A percentile compares a stretch with the other conserved stretches of the same genome.
These are phyloP conservation scores for Phrynocephalus guinanensis DNA, from an alignment of 2,797 vertebrate species.

Conservation along the genomic window DNA sequence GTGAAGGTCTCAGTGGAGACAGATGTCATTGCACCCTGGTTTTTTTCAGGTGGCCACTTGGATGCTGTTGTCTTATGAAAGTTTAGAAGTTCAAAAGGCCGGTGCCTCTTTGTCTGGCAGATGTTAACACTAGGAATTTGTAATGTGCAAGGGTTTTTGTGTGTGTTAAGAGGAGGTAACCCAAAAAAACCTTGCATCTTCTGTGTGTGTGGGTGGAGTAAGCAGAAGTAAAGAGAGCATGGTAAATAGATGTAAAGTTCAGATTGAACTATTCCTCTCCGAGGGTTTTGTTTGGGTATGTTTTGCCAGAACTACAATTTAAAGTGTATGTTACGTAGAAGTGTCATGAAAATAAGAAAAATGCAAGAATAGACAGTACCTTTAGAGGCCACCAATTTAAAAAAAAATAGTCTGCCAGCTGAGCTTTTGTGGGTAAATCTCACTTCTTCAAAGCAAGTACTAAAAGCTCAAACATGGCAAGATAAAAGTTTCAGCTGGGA, in stretches of 20 bases:
- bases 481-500: too few relatives aligned
- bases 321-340: constrained; percentile 1
- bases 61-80: background rate
- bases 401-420: too few relatives aligned
- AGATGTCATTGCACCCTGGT: background rate
- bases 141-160: background rate
- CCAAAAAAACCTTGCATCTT: too few relatives aligned
- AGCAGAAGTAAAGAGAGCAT: background rate
- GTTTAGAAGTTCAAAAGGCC: background rate
- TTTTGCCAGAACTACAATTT: background rate
- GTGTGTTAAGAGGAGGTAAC: too few relatives aligned
- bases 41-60: background rate
- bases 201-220: background rate
- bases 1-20: background rate
- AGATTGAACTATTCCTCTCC: background rate
- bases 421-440: too few relatives aligned
- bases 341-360: background rate
- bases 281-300: background rate
- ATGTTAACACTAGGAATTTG: background rate
- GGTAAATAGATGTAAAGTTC: background rate
- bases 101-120: background rate
- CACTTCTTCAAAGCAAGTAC: too few relatives aligned
- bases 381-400: too few relatives aligned
- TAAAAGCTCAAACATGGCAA: too few relatives aligned
- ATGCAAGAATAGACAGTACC: too few relatives aligned